These are phyloP conservation scores for Hypolimnas misippus DNA, from an alignment of 2,888 invertebrate genomes.

Conservation along the genomic window DNA sequence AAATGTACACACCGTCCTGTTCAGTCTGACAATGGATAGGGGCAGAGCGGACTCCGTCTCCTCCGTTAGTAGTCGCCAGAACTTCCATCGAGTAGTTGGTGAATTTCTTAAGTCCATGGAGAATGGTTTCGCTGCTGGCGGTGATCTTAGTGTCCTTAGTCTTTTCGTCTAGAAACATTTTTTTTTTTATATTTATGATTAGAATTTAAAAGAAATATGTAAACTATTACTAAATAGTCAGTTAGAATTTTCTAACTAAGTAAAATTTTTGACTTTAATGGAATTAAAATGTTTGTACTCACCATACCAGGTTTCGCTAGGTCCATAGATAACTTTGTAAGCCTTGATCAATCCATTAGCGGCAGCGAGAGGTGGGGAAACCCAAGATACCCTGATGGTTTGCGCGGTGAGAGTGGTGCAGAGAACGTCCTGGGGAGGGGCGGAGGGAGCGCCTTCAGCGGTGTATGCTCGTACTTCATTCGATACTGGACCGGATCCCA, in stretches of 20 bases:
- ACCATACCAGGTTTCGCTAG: constrained; percentile 96
- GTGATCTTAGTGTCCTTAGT: constrained; percentile 96
- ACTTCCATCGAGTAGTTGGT: constrained; percentile 99
- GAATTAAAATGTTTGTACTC: no score
- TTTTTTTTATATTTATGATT: no score
- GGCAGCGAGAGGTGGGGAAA: constrained; percentile 94
- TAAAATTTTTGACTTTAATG: no score
- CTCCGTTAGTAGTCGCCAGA: constrained; percentile 96
- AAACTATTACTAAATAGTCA: no score
- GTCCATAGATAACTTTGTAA: constrained; percentile 96
- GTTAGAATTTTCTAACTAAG: no score
- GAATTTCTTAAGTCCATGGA: constrained; percentile 96
- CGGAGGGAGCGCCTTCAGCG: constrained; percentile 96
- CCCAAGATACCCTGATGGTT: constrained; percentile 97
- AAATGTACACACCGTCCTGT: constrained; percentile 91
- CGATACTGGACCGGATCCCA: constrained; percentile 96
- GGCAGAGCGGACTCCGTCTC: constrained; percentile 94
- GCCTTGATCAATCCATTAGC: constrained; percentile 98
- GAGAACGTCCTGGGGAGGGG: constrained; percentile 95
- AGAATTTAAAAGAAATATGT: no score
- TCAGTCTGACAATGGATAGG: constrained; percentile 97
- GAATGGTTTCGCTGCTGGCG: constrained; percentile 95
- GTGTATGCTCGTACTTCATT: constrained; percentile 95
- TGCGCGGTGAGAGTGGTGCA: constrained; percentile 97
- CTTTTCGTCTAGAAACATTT: constrained; percentile 91